phyloP scores from a whole-genome alignment of 2,888 invertebrate species.

The Plagodis dolabraria region DNA sequence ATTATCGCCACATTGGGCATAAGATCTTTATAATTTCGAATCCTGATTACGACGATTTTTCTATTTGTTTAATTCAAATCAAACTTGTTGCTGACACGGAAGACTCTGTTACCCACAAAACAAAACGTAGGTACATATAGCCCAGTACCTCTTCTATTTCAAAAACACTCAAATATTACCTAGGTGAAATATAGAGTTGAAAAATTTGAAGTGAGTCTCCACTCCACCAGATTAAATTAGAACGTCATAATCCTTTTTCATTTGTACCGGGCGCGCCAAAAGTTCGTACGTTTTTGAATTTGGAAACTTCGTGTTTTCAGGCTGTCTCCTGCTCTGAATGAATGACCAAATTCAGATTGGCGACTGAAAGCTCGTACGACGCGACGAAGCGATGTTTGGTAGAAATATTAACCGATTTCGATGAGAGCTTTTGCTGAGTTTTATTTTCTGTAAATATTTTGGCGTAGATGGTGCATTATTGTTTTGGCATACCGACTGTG shows the following conservation, averaged over 20 bases:
- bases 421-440: neutral
- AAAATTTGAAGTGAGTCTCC: constrained; percentile 2
- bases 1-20: too few relatives aligned
- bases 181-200: neutral
- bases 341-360: neutral
- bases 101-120: neutral
- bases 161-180: neutral
- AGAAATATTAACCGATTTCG: neutral
- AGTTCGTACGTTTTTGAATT: constrained; percentile 9
- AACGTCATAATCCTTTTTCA: neutral
- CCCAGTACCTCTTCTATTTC: too few relatives aligned
- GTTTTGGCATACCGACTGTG: too few relatives aligned
- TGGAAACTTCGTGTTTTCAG: constrained; percentile 16
- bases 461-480: too few relatives aligned
- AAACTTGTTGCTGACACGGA: too few relatives aligned
- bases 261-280: constrained; percentile 6
- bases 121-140: neutral
- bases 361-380: constrained; percentile 7
- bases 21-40: too few relatives aligned
- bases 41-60: too few relatives aligned
- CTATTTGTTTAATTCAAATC: too few relatives aligned
- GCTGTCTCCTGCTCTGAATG: neutral
- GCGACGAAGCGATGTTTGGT: constrained; percentile 11
- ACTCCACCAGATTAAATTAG: constrained; percentile 6
- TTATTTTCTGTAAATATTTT: neutral